Evolutionary conservation across 2,888 invertebrate species (phyloP), one percentile per base, ranked within the genome.

Genomic region (Melinopterus prodromus): DNA sequence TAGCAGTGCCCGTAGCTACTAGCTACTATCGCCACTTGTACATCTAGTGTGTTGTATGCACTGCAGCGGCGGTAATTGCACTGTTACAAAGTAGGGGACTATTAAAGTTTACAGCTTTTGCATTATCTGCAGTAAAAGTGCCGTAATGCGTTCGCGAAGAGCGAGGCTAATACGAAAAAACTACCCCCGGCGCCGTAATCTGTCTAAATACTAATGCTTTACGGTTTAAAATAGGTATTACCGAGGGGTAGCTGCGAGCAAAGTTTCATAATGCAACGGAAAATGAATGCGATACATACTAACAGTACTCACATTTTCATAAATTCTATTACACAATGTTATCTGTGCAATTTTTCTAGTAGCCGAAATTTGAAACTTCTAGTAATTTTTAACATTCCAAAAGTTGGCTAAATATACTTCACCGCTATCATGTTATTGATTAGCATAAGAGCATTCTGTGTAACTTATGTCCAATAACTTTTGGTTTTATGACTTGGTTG

Each of bases 31-130:
- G 35, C 74, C 74, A 74, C 74, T 74, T 74, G 37, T 74, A 37
- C 37, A 74, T 74, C 35, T 74, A 74, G 53, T 53, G 53, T 53
- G 53, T 53, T 74, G 74, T 74, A 35, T 35, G 36, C 74, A 35
- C 26, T 74, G 74, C 74, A 74, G 12, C 74, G 74, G 35, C 74
- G 74, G 74, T 74, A 74, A 74, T 74, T 74, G 74, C 74, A n/a
- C 74, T 74, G 74, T 74, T 53, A 74, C 74, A 74, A 74, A 74
- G 74, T 74, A 74, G 74, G 26, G 53, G 35, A 74, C 74, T 74
- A 74, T 74, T 74, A 74, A 74, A 74, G 74, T 74, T 74, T 74
- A 74, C 74, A n/a, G 74, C 74, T 37, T 35, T 74, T 74, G 74
- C 74, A 74, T 74, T 74, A 74, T 74, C 74, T 37, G 53, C 53